Base-by-base conservation (phyloP, 30 jellyfish, hydroid and myxozoan genomes). In the Nemopilema nomurai region DNA sequence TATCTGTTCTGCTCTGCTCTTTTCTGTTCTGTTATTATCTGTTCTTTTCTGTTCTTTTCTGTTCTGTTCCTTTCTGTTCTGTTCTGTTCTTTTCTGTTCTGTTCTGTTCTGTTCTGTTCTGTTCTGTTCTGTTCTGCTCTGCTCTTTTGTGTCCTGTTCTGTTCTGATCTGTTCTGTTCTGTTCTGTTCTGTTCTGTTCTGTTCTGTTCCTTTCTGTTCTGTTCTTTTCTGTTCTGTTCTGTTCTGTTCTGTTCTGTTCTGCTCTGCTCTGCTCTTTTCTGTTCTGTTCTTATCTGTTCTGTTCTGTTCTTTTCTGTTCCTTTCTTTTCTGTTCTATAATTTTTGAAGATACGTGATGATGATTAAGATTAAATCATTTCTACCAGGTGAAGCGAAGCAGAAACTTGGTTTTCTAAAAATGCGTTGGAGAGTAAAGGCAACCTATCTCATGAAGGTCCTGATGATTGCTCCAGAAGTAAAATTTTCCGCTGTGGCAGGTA, bases 401-500 rank as follows among this genome's bases (percentile, higher is more conserved):
- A 28, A 51, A 31, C 62, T 83, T 22, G 79, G 52, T 28, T 30
- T 83, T n/a, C 76, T 83, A 50, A 71, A 83, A 71, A 73, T 83
- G 28, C 76, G 76, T 18, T 83, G 92, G 92, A 71, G 92, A 71
- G 71, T 76, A 0, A 76, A 75, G 51, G 92, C 92, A 1, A 72
- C 81, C 0, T 71, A 83, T 24, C 51, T 83, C 1, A 72, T 71
- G 0, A 83, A 72, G 74, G 86, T 71, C 0, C 57, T 83, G 30
- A 75, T 67, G 67, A 71, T 53, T 24, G 92, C 57, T 18, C 92
- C 92, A 1, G 92, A 83, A 19, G 92, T 76, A 22, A 83, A 72
- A 23, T 83, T 49, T 74, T 70, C 92, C 18, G 92, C 92, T 13
- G 92, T 83, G 9, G 86, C 92, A 62, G 92, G 92, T 83, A 62